Evolutionary conservation across 2,113 vertebrate species (phyloP).

Genomic region (Carassius auratus): DNA sequence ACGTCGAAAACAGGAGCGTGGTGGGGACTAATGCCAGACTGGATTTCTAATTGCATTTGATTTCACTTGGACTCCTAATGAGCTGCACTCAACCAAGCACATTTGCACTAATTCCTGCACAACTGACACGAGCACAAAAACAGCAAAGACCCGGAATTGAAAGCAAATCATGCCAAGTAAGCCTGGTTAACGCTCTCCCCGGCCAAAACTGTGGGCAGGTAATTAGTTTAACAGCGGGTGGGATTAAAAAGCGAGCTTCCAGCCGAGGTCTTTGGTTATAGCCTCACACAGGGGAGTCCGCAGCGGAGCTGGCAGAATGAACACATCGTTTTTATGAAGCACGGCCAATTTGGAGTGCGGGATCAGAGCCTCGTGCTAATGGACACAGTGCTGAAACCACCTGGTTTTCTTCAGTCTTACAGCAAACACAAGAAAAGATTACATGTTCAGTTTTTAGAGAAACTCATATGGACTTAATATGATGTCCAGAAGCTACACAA

Average conservation of each 20-base stretch:
- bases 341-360: slow-evolving; percentile 18
- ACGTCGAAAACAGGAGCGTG: slow-evolving; percentile 24
- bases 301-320: slow-evolving; percentile 54
- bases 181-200: slow-evolving; percentile 66
- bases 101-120: neutral
- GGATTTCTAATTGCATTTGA: slow-evolving; percentile 50
- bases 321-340: slow-evolving; percentile 42
- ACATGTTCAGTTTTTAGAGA: neutral
- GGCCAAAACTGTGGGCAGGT: slow-evolving; percentile 64
- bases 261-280: slow-evolving; percentile 60
- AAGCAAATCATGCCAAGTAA: slow-evolving; percentile 64
- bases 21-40: slow-evolving; percentile 17
- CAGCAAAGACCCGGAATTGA: slow-evolving; percentile 23
- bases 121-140: neutral
- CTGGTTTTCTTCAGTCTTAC: neutral
- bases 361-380: neutral
- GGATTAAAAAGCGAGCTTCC: slow-evolving; percentile 67
- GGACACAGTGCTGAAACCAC: slow-evolving; percentile 19
- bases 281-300: slow-evolving; percentile 64
- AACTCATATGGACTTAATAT: neutral
- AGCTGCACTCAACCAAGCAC: neutral
- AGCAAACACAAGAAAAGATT: neutral
- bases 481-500: too few species aligned
- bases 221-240: slow-evolving; percentile 73
- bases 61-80: slow-evolving; percentile 46